Evolutionary conservation across 2,888 invertebrate genomes (phyloP).

Genomic region (Trichopria drosophilae): DNA sequence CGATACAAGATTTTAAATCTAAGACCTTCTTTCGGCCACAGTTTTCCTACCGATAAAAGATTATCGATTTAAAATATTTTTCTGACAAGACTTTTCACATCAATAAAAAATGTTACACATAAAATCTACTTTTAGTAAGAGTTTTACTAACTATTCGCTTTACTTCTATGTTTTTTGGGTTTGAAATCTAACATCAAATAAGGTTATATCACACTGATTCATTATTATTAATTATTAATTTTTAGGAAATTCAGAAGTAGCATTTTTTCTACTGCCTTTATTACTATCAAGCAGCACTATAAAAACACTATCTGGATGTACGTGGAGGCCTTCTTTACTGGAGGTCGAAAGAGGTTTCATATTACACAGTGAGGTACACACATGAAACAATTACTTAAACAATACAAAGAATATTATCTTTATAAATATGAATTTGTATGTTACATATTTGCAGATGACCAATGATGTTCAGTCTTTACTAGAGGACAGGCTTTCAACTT

Average conservation of each 20-base stretch:
- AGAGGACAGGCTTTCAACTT: background rate
- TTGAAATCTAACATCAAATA: too few relatives aligned
- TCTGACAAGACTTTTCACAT: too few relatives aligned
- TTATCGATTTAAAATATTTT: too few relatives aligned
- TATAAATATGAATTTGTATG: background rate
- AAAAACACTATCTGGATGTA: background rate
- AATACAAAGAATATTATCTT: background rate
- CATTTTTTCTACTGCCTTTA: background rate
- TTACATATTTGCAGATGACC: background rate
- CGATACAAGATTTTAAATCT: too few relatives aligned
- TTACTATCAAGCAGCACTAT: background rate
- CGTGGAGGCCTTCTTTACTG: background rate
- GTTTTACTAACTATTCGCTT: too few relatives aligned
- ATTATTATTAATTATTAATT: too few relatives aligned
- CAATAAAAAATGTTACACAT: too few relatives aligned
- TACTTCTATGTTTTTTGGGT: too few relatives aligned
- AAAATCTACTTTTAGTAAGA: too few relatives aligned
- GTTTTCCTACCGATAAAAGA: too few relatives aligned
- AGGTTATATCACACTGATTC: too few relatives aligned
- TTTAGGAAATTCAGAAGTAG: background rate
- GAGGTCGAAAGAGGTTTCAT: background rate
- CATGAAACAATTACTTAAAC: background rate
- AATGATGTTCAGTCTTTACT: constrained; percentile 1
- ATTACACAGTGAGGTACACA: background rate
- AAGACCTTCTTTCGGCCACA: too few relatives aligned